Base-by-base conservation (phyloP, 1,140 invertebrate species). In the Acyrthosiphon pisum region DNA sequence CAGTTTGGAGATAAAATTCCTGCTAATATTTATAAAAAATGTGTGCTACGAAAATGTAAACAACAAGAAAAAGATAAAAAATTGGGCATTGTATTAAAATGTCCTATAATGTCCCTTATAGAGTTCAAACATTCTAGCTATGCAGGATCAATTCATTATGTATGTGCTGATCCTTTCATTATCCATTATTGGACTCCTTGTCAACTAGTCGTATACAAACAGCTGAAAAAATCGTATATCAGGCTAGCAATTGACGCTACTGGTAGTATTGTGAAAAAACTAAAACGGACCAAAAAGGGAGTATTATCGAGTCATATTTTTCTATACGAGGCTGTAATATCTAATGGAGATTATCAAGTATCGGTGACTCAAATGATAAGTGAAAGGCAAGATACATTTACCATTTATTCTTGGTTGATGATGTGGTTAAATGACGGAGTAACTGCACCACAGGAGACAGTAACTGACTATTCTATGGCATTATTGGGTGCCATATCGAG, bases 151-250 rank as follows among this genome's bases (percentile, higher is more conserved):
- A 87, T 87, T 23, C 84, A 87, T 22, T 26, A 22, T 30, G 30
- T 87, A 26, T 26, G 46, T 48, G 84, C 84, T 46, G 84, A 87
- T 46, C 84, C 22, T 30, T 87, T 87, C 18, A 30, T 87, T 9
- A 18, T 87, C 8, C 84, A 87, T 20, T 87, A 87, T 87, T 87
- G 84, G 41, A 87, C 84, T 48, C 84, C 44, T 30, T 87, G 46
- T 48, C 41, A 87, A 22, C 41, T 87, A 87, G 41, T 87, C 7
- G 44, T 41, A 1, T 41, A 41, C 37, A 41, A 41, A 41, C 37
- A 41, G 37, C 37, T 41, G 37, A 41, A 41, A 41, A 41, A 41
- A 2, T 1, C 37, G 1, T 41, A 41, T 41, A 2, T 41, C 37
- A 41, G 37, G 37, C 37, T 41, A 41, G 37, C 37, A 41, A 41